Conservation (phyloP, 2,113 vertebrate genomes). For the Cygnus buccinator region DNA sequence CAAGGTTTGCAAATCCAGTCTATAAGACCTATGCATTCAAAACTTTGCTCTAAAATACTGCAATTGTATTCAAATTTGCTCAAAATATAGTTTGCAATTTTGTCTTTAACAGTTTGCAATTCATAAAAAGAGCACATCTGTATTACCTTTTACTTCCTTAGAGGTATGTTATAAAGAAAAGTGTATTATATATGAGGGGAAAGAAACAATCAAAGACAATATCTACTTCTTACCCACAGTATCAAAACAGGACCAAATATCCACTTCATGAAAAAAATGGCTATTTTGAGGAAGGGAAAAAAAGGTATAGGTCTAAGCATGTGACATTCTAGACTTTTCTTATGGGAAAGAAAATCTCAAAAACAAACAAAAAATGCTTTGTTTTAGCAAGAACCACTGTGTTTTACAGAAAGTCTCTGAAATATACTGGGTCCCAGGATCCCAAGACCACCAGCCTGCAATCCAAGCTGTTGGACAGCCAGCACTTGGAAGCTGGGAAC, state of each 20-base stretch:
- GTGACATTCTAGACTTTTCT: background rate
- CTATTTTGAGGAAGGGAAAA: background rate
- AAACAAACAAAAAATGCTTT: background rate
- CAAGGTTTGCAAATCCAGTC: background rate
- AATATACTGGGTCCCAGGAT: background rate
- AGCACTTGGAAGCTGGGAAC: background rate
- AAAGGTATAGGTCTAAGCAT: background rate
- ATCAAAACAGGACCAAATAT: background rate
- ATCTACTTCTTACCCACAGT: background rate
- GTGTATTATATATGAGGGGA: background rate
- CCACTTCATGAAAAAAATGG: background rate
- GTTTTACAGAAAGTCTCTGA: background rate
- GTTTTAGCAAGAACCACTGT: background rate
- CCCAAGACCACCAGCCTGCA: background rate
- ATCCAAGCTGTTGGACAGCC: background rate
- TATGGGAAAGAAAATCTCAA: background rate
- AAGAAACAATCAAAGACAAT: background rate
- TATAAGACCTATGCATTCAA: background rate
- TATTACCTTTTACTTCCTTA: background rate
- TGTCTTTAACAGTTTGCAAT: background rate
- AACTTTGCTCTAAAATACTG: background rate
- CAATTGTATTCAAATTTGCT: background rate
- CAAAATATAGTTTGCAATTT: background rate
- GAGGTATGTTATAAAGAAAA: background rate
- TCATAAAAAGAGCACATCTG: background rate